Evolutionary conservation across 2,113 vertebrate genomes (phyloP).

Genomic region (Meles meles): DNA sequence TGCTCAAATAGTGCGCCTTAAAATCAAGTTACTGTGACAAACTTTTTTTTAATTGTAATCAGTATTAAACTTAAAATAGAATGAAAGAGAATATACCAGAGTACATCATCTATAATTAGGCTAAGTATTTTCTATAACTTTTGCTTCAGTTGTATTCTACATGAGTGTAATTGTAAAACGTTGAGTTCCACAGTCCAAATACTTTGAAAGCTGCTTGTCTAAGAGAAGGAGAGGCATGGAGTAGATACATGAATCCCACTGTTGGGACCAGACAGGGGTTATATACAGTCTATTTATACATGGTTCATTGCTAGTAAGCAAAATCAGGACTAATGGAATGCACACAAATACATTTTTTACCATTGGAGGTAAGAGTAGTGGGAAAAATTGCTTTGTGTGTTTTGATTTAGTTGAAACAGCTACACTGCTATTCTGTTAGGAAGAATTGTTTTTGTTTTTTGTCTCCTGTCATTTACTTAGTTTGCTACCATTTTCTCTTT

Average conservation of each 20-base stretch:
- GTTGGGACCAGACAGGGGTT: too few relatives aligned
- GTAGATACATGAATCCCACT: neutral
- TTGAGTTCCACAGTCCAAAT: neutral
- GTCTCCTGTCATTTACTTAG: constrained; percentile 50
- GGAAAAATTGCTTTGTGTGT: neutral
- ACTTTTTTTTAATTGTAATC: neutral
- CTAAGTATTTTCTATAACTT: neutral
- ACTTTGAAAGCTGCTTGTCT: neutral
- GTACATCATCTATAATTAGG: neutral
- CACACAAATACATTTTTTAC: neutral
- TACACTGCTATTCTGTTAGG: neutral
- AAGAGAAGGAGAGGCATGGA: neutral
- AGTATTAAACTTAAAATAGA: neutral
- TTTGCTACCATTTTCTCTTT: constrained; percentile 68
- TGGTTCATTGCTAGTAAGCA: neutral
- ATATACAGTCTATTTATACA: neutral
- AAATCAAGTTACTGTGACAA: neutral
- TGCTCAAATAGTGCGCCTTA: neutral
- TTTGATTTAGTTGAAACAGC: neutral
- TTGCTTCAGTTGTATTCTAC: neutral
- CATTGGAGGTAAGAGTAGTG: neutral
- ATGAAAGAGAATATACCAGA: neutral
- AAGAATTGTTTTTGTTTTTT: neutral
- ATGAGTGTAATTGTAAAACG: neutral
- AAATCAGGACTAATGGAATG: neutral